phyloP scores from a whole-genome alignment of 1,140 invertebrate genomes.

The Drosophila funebris region DNA sequence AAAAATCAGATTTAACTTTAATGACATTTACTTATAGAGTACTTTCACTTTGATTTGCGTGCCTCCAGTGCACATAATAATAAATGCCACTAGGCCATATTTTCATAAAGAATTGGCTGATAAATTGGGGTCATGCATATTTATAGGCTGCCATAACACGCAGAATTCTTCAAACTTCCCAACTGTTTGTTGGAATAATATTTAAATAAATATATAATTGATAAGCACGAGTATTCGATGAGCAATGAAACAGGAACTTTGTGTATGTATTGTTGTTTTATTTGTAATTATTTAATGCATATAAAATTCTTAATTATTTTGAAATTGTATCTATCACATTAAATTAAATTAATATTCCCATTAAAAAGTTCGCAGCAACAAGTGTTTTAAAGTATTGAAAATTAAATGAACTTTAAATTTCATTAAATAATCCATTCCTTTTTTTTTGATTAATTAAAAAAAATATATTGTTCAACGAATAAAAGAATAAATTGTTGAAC shows the following conservation, averaged over 20 bases:
- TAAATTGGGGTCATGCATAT: slow-evolving; percentile 47
- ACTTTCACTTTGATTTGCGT: slow-evolving; percentile 66
- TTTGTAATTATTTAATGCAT: no score
- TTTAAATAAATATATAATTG: neutral
- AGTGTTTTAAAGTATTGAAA: no score
- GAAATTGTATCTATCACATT: no score
- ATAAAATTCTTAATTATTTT: no score
- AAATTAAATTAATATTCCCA: no score
- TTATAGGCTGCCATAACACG: slow-evolving; percentile 14
- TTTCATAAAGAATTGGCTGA: slow-evolving; percentile 6
- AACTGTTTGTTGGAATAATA: neutral
- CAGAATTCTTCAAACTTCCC: slow-evolving; percentile 19
- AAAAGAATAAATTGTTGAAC: no score
- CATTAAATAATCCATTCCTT: no score
- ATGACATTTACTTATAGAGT: slow-evolving; percentile 47
- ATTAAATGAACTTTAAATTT: no score
- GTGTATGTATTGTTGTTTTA: no score
- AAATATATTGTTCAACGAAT: no score
- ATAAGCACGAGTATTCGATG: neutral
- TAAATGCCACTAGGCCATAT: slow-evolving; percentile 21
- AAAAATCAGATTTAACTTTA: slow-evolving; percentile 62
- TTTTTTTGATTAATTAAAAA: no score
- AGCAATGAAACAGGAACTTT: neutral
- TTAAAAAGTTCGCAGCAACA: no score
- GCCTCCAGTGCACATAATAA: slow-evolving; percentile 19